Evolutionary conservation across 2,113 vertebrate genomes (phyloP).

Genomic region (Pollachius pollachius): DNA sequence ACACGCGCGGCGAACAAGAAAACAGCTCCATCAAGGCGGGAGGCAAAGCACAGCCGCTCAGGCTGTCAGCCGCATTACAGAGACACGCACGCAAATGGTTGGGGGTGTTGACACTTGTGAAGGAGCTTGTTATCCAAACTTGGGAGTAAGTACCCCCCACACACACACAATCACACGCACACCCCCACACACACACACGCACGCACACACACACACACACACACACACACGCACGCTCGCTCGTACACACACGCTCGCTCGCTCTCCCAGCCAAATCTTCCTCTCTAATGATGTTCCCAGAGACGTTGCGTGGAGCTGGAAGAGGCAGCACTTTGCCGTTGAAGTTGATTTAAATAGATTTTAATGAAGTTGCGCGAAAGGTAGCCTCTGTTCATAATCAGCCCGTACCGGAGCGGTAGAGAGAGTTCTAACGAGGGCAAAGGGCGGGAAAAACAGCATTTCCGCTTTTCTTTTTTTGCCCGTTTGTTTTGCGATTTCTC

Average conservation of each 20-base stretch:
- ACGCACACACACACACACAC: slow-evolving; percentile 35
- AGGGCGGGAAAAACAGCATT: slow-evolving; percentile 66
- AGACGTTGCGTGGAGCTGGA: slow-evolving; percentile 65
- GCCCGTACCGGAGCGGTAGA: slow-evolving; percentile 59
- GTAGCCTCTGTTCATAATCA: slow-evolving; percentile 73
- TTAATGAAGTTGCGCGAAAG: slow-evolving; percentile 76
- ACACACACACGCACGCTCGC: slow-evolving; percentile 2
- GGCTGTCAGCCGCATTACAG: slow-evolving; percentile 66
- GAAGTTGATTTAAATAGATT: slow-evolving; percentile 84
- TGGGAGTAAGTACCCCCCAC: slow-evolving; percentile 50
- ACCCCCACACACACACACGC: slow-evolving; percentile 34
- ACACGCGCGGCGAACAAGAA: slow-evolving; percentile 55
- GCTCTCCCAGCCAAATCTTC: slow-evolving; percentile 18
- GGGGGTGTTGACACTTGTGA: slow-evolving; percentile 72
- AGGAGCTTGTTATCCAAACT: slow-evolving; percentile 76
- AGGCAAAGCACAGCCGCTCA: slow-evolving; percentile 49
- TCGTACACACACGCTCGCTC: background rate
- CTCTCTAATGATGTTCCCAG: slow-evolving; percentile 75
- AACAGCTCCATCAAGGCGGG: slow-evolving; percentile 60
- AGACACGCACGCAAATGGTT: slow-evolving; percentile 60
- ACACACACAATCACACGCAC: slow-evolving; percentile 35
- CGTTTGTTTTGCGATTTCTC: too few relatives aligned
- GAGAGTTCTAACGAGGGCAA: slow-evolving; percentile 76
- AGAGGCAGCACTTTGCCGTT: slow-evolving; percentile 68
- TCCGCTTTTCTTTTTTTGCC: slow-evolving; percentile 37